These are phyloP conservation scores for Spilarctia lutea DNA, from an alignment of 2,888 invertebrate species.

Conservation along the genomic window DNA sequence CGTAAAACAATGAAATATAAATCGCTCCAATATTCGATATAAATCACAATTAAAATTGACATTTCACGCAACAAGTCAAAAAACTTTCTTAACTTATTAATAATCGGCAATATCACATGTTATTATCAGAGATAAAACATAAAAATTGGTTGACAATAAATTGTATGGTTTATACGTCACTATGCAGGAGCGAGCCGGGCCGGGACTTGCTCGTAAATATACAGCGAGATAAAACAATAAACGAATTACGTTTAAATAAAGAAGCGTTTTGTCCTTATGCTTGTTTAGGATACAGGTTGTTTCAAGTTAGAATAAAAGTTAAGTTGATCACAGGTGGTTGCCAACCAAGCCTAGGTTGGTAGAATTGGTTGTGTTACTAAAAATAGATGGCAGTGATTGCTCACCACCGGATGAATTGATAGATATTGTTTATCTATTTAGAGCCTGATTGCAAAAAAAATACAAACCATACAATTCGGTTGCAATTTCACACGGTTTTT, in stretches of 20 bases:
- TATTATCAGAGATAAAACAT: slow-evolving; percentile 78
- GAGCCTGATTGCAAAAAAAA: not conserved
- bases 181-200: slow-evolving; percentile 66
- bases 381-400: not conserved
- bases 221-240: slow-evolving; percentile 85
- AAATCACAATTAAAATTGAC: slow-evolving; percentile 82
- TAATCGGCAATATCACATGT: slow-evolving; percentile 77
- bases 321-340: not conserved
- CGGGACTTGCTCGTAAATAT: slow-evolving; percentile 80
- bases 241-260: slow-evolving; percentile 85
- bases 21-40: slow-evolving; percentile 57
- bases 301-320: slow-evolving; percentile 17
- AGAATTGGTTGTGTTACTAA: too few relatives aligned
- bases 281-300: slow-evolving; percentile 76
- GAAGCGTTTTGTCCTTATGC: slow-evolving; percentile 81
- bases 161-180: slow-evolving; percentile 77
- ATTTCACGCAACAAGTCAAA: slow-evolving; percentile 78
- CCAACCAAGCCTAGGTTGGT: not conserved
- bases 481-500: not conserved
- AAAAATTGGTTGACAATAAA: slow-evolving; percentile 79
- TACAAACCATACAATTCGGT: not conserved
- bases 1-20: slow-evolving; percentile 31
- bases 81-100: slow-evolving; percentile 68
- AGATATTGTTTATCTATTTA: not conserved
- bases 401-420: not conserved